Base-by-base conservation (phyloP, 2,113 vertebrate genomes). In the Otolemur garnettii region DNA sequence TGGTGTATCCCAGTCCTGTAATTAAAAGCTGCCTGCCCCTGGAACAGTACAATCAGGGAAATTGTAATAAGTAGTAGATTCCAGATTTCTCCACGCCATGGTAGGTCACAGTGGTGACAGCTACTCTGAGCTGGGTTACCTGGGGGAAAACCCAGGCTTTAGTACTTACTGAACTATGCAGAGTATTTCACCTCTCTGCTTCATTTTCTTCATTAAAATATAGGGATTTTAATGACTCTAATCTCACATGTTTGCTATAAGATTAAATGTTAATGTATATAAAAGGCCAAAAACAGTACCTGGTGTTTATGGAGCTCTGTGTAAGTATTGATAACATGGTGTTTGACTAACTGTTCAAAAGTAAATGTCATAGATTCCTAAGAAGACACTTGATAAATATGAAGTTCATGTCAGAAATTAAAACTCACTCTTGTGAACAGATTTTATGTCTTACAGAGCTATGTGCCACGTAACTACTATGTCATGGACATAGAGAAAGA, bases 381-480 rank as follows among this genome's bases (percentile, higher is more conserved):
- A 85, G 45, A 64, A 66, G 4, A 35, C 17, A 71, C 59, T 80
- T 64, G 2, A 80, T 55, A 80, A 45, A 50, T 30, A 60, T 19
- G 68, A 90, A 87, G 18, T 77, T 96, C 66, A 22, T 60, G 96
- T 55, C 1, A 71, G 14, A 78, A 84, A 91, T 60, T 42, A 77
- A 85, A 94, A 81, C 8, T 78, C n/a, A 57, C 12, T 88, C 22
- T 71, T 87, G 12, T n/a, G 4, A 18, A 53, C n/a, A 71, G 19
- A 0, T 7, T 74, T 74, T 87, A 4, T 11, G 3, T 26, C 12
- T 80, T 42, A 45, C 10, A 35, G 11, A 74, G 14, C 21, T 9
- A 26, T 21, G 2, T 19, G 6, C 2, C 18, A 57, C 66, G 68
- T 33, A 64, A 10, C 62, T 64, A 28, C 62, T 11, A 64, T 64